phyloP scores from a whole-genome alignment of 1,140 invertebrate species.

The Babylonia areolata region DNA sequence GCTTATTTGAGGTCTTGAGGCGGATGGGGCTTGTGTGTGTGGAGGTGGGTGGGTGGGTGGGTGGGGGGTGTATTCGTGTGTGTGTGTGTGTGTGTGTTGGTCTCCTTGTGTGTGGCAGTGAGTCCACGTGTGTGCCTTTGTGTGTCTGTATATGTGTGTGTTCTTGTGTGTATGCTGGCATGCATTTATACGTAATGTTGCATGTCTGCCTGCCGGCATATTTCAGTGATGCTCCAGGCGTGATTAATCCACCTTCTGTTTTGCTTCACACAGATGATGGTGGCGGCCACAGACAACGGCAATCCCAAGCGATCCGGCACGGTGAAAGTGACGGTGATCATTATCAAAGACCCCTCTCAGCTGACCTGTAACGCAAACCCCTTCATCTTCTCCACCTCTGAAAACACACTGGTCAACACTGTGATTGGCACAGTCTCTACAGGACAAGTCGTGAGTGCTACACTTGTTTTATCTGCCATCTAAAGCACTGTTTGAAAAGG shows the following conservation, averaged over 20 bases:
- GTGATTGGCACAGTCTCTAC: conserved; percentile 37
- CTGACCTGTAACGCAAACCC: conserved; percentile 45
- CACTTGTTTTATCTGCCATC: no score
- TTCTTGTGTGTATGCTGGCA: neutral
- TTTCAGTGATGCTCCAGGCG: neutral
- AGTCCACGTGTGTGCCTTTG: no score
- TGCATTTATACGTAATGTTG: no score
- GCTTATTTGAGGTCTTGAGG: no score
- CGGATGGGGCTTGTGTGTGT: no score
- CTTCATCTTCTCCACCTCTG: conserved; percentile 49
- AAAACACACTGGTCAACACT: conserved; percentile 38
- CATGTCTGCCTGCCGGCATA: no score
- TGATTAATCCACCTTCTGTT: neutral
- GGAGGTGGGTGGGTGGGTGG: no score
- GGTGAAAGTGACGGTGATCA: conserved; percentile 83
- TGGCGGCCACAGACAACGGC: conserved; percentile 86
- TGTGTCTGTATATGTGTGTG: conserved; percentile 16
- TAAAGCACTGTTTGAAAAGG: no score
- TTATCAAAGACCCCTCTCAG: conserved; percentile 52
- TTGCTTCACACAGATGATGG: neutral
- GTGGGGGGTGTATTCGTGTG: no score
- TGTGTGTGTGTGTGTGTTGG: no score
- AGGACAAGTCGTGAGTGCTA: conserved; percentile 51
- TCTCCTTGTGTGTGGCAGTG: no score
- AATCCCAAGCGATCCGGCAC: conserved; percentile 86